A percentile compares a stretch with the other conserved stretches of the same genome.
Conservation (phyloP, 2,797 vertebrate species). For the Phylloscopus collybita region DNA sequence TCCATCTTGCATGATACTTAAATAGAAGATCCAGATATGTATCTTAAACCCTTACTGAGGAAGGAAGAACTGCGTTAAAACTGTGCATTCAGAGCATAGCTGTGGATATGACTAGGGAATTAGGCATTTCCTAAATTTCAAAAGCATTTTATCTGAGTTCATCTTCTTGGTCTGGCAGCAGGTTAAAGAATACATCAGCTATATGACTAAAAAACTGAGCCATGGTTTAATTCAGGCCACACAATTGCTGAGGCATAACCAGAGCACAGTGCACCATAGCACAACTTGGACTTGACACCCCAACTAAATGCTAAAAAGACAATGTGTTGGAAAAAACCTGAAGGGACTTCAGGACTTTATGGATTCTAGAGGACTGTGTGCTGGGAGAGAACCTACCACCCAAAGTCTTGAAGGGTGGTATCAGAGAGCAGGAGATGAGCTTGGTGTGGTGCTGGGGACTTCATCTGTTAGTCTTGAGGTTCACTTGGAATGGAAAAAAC, state of each 20-base stretch:
- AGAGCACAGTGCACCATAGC: neutral
- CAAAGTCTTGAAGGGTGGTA: neutral
- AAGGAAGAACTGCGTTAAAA: conserved; percentile 40
- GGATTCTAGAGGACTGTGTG: neutral
- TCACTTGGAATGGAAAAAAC: neutral
- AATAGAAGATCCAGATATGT: conserved; percentile 20
- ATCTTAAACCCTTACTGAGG: neutral
- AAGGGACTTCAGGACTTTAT: neutral
- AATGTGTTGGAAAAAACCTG: accelerated
- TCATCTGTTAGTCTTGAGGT: neutral
- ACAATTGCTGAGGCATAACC: neutral
- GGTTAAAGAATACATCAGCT: neutral
- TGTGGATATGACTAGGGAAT: conserved; percentile 20
- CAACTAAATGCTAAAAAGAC: neutral
- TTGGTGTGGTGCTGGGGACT: neutral
- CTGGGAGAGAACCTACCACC: neutral
- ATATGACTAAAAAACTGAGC: neutral
- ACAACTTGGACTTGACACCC: accelerated
- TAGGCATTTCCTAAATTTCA: conserved; percentile 27
- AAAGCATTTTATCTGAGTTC: neutral
- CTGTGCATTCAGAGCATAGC: neutral
- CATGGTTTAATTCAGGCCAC: neutral
- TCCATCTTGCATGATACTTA: neutral
- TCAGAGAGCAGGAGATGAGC: neutral
- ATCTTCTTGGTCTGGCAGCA: neutral